phyloP scores from a whole-genome alignment of 2,888 invertebrate genomes.

The Noctua pronuba region DNA sequence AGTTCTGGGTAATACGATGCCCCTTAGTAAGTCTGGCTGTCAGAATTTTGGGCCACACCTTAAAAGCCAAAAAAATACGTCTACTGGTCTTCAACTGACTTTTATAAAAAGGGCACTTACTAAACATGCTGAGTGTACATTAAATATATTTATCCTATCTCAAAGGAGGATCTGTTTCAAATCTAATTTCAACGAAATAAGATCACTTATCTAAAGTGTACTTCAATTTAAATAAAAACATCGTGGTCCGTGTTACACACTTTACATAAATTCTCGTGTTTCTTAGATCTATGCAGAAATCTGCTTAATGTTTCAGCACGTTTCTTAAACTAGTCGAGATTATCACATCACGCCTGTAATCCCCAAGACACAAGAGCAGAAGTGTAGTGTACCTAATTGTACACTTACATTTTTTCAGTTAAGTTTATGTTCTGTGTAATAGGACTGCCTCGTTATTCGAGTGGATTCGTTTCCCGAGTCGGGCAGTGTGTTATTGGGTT shows the following conservation, averaged over 20 bases:
- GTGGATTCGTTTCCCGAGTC: no score
- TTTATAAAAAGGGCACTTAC: neutral
- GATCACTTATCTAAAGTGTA: constrained; percentile 19
- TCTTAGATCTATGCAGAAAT: neutral
- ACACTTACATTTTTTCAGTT: neutral
- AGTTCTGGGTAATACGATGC: no score
- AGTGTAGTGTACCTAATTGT: neutral
- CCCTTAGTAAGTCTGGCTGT: no score
- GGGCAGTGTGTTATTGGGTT: no score
- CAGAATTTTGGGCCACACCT: neutral
- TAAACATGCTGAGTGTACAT: neutral
- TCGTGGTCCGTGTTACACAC: neutral
- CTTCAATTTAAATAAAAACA: constrained; percentile 13
- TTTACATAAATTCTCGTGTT: neutral
- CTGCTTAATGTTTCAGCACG: neutral
- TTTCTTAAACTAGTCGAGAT: neutral
- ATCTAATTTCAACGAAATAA: constrained; percentile 27
- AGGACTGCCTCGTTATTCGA: no score
- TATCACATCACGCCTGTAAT: neutral
- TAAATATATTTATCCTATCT: constrained; percentile 9
- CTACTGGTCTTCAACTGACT: neutral
- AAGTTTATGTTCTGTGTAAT: no score
- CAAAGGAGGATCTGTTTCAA: constrained; percentile 11
- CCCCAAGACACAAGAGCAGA: neutral
- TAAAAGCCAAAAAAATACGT: neutral